phyloP scores from a whole-genome alignment of 2,797 vertebrate species.

The Notolepis coatsorum region DNA sequence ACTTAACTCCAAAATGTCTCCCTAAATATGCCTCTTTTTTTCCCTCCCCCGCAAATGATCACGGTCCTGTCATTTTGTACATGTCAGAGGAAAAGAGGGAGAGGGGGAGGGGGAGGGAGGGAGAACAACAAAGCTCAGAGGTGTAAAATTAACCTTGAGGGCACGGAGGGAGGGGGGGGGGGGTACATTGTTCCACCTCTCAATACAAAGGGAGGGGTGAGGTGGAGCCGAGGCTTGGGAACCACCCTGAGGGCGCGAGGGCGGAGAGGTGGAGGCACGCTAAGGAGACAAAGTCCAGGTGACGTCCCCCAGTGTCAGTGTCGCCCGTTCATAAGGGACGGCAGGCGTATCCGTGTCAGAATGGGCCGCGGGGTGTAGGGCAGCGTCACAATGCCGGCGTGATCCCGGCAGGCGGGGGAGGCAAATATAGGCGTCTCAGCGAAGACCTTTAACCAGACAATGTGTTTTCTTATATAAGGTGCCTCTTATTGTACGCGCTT shows the following conservation, averaged over 20 bases:
- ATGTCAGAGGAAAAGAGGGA: slow-evolving; percentile 35
- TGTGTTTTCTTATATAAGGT: slow-evolving; percentile 51
- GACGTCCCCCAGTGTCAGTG: slow-evolving; percentile 76
- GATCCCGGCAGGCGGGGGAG: slow-evolving; percentile 56
- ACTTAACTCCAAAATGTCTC: slow-evolving; percentile 48
- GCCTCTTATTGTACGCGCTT: slow-evolving; percentile 50
- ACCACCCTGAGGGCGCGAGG: slow-evolving; percentile 61
- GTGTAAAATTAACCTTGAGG: slow-evolving; percentile 67
- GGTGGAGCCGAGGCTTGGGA: slow-evolving; percentile 60
- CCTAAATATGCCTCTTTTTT: slow-evolving; percentile 48
- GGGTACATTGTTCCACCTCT: slow-evolving; percentile 63
- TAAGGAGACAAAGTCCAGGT: slow-evolving; percentile 79
- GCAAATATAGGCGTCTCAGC: slow-evolving; percentile 43
- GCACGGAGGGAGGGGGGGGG: no score
- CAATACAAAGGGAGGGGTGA: slow-evolving; percentile 65
- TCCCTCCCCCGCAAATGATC: slow-evolving; percentile 59
- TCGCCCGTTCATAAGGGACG: slow-evolving; percentile 62
- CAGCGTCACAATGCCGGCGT: slow-evolving; percentile 53
- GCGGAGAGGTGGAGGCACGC: slow-evolving; percentile 67
- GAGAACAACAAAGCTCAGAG: slow-evolving; percentile 55
- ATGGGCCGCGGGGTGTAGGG: slow-evolving; percentile 59
- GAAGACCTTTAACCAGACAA: slow-evolving; percentile 69
- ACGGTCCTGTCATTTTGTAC: slow-evolving; percentile 56
- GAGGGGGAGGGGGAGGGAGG: slow-evolving; percentile 10
- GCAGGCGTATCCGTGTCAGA: slow-evolving; percentile 75